These are phyloP conservation scores for Drosophila trichaetosa DNA, from an alignment of 2,888 invertebrate genomes.

Conservation along the genomic window DNA sequence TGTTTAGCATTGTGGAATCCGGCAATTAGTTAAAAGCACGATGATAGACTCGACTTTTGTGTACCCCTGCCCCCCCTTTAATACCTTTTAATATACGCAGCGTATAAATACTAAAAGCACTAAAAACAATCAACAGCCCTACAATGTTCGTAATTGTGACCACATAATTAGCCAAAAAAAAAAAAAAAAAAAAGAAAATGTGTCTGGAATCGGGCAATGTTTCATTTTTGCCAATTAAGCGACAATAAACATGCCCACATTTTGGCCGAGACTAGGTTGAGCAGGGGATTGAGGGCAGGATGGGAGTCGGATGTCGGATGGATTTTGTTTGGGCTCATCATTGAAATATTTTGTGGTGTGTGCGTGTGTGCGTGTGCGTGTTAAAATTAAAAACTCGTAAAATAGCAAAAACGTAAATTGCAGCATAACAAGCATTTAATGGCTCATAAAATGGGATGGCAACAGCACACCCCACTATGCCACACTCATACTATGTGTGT, in stretches of 20 bases:
- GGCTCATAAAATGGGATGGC: constrained; percentile 59
- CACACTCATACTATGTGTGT: not conserved
- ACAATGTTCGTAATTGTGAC: constrained; percentile 36
- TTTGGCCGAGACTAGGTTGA: not conserved
- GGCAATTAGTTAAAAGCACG: not conserved
- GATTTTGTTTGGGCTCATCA: constrained; percentile 24
- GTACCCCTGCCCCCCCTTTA: not conserved
- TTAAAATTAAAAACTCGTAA: constrained; percentile 77
- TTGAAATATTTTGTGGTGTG: constrained; percentile 11
- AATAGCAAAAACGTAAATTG: constrained; percentile 71
- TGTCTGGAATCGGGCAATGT: constrained; percentile 47
- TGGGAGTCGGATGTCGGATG: constrained; percentile 8
- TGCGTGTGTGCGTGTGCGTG: constrained; percentile 12
- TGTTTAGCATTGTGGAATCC: not conserved
- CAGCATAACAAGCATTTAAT: constrained; percentile 77
- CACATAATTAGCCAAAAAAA: constrained; percentile 68
- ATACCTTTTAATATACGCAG: not conserved
- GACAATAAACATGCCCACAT: constrained; percentile 56
- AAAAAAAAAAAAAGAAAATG: constrained; percentile 1
- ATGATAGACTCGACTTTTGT: not conserved
- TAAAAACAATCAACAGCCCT: constrained; percentile 51
- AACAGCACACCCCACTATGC: constrained; percentile 14
- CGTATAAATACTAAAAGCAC: constrained; percentile 34
- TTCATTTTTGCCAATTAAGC: constrained; percentile 70
- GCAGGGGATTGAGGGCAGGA: not conserved